Base-by-base conservation (phyloP, 2,797 vertebrate genomes). In the Rachycentron canadum region DNA sequence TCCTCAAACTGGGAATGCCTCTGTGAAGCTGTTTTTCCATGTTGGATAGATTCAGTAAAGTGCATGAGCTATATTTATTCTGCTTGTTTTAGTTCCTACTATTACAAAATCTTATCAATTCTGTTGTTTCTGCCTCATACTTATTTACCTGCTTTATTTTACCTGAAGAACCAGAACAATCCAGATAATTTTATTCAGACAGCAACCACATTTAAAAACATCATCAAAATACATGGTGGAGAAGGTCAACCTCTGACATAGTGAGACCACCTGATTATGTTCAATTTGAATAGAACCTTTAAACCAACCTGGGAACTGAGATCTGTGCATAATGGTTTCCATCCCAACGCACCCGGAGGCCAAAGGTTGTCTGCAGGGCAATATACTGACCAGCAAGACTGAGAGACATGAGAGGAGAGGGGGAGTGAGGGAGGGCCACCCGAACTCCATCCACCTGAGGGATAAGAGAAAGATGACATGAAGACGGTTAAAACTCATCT, bases 311-410 rank as follows among this genome's bases (percentile, higher is more conserved):
- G 78, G 95, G 91, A 59, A 96, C 92, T 5, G 90, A 82, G 80
- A 96, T 92, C 81, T 91, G 93, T 53, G 95, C 94, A 17, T 95
- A 93, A 86, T 96, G 95, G 78, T 95, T 94, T 34, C 96, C 95
- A 12, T 96, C 95, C 96, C 96, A 96, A 63, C 93, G 94, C 34
- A 96, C 93, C 21, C 34, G 68, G n/a, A 96, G 91, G 13, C 96
- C 96, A 4, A 96, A 96, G 0, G 86, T 0, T 0, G 94, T 96
- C 78, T 93, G 88, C 74, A 96, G 67, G 49, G 91, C 95, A 83
- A 97, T 45, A 73, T 94, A 96, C 78, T 95, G 93, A 10, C 96
- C 96, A 0, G 95, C 94, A 8, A 92, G 80, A 43, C 86, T 84
- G 64, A 96, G 17, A 21, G 92, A 89, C 45, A 95, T 76, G 9